These are phyloP conservation scores for Pseudomyrmex gracilis DNA, from an alignment of 1,140 invertebrate species.

Conservation along the genomic window DNA sequence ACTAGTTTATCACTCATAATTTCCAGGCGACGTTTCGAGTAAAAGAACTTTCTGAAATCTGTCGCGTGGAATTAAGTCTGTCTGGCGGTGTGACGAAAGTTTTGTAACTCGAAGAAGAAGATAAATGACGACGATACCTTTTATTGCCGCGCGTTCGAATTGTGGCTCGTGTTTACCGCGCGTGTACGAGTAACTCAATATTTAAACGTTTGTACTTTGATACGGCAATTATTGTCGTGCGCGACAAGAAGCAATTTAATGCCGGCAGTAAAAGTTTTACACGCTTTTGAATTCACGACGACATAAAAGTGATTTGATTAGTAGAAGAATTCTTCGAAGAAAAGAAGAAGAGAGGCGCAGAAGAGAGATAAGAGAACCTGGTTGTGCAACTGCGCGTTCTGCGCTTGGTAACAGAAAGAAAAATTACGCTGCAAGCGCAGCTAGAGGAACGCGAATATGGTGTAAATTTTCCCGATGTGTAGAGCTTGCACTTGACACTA, in stretches of 20 bases:
- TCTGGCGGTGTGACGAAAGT: not conserved
- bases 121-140: not conserved
- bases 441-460: slow-evolving; percentile 2
- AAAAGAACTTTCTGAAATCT: slow-evolving; percentile 35
- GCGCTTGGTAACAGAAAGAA: slow-evolving; percentile 26
- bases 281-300: slow-evolving; percentile 30
- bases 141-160: slow-evolving; percentile 8
- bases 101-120: slow-evolving; percentile 17
- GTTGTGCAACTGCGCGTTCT: slow-evolving; percentile 27
- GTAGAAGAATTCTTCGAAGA: not conserved
- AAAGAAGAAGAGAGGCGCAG: not conserved
- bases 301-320: slow-evolving; percentile 60
- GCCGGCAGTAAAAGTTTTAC: slow-evolving; percentile 34
- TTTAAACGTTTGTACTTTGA: slow-evolving; percentile 24
- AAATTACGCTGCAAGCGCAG: slow-evolving; percentile 37
- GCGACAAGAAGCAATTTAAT: slow-evolving; percentile 17
- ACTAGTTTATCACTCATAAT: slow-evolving; percentile 1
- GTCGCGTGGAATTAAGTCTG: not conserved
- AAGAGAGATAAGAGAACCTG: not conserved
- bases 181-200: slow-evolving; percentile 23
- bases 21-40: not conserved
- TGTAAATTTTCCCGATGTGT: too few relatives aligned
- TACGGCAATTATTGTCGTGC: slow-evolving; percentile 14
- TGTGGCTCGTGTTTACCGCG: slow-evolving; percentile 3
- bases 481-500: too few relatives aligned